These are phyloP conservation scores for Saxidomus purpurata DNA, from an alignment of 1,140 invertebrate species.

Conservation along the genomic window DNA sequence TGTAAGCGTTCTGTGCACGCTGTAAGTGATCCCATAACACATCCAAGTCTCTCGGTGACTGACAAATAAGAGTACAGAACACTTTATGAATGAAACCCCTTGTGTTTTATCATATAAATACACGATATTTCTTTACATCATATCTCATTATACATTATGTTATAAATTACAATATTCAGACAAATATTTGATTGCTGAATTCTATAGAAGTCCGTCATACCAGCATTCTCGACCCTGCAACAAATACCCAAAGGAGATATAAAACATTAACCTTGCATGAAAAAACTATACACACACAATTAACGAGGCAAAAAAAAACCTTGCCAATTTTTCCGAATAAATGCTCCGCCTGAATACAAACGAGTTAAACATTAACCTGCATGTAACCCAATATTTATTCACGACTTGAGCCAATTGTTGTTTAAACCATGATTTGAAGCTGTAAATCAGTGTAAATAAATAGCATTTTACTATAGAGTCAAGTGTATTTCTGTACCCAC, in stretches of 20 bases:
- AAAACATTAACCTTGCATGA: conserved; percentile 11
- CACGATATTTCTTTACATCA: no score
- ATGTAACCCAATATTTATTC: conserved; percentile 55
- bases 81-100: no score
- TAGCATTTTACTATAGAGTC: conserved; percentile 28
- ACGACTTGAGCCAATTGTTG: conserved; percentile 35
- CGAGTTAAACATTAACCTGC: not conserved
- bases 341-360: not conserved
- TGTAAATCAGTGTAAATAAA: conserved; percentile 63
- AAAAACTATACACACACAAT: not conserved
- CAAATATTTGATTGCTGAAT: no score
- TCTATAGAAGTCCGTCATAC: no score
- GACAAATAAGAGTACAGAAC: no score
- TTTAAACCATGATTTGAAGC: conserved; percentile 15
- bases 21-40: no score
- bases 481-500: not conserved
- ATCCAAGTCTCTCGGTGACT: no score
- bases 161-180: no score
- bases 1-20: no score
- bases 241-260: not conserved
- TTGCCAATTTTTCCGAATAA: conserved; percentile 36
- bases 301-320: not conserved
- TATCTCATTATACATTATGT: no score
- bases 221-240: no score
- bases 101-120: no score